Percentiles rank a stretch among this genome's conserved stretches.
phyloP scores from a whole-genome alignment of 2,113 vertebrate species.

The Entomyzon cyanotis region DNA sequence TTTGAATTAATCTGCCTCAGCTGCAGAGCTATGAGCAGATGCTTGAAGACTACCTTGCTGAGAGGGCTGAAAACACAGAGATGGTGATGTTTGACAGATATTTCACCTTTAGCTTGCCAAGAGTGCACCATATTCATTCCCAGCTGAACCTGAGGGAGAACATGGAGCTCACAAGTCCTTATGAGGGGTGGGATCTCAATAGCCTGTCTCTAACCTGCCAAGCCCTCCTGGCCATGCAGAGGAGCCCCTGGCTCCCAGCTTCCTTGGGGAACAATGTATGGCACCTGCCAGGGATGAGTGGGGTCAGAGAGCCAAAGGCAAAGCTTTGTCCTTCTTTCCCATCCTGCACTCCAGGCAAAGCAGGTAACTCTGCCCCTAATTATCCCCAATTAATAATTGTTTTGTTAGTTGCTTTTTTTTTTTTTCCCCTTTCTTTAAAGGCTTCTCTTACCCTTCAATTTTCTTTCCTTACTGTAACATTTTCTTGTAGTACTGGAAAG shows the following conservation, averaged over 20 bases:
- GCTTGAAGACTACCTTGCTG: neutral
- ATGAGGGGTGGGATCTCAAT: neutral
- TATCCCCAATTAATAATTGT: constrained; percentile 18
- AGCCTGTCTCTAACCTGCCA: neutral
- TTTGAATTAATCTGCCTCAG: constrained; percentile 7
- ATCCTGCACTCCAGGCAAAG: neutral
- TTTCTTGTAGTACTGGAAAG: constrained; percentile 45
- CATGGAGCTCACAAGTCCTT: neutral
- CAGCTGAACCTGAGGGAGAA: neutral
- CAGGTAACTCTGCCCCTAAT: neutral
- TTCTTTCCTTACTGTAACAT: constrained; percentile 57
- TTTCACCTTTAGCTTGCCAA: neutral
- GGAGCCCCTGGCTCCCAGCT: neutral
- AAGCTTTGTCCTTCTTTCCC: neutral
- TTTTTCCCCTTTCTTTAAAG: neutral
- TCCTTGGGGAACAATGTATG: neutral
- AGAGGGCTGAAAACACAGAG: neutral
- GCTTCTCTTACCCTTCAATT: constrained; percentile 11
- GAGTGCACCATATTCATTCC: neutral
- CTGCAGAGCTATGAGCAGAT: constrained; percentile 10
- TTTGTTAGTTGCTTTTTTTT: neutral
- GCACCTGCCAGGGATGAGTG: neutral
- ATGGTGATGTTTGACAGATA: neutral
- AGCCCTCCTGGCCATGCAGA: neutral
- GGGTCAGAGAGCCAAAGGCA: neutral